These are phyloP conservation scores for Lagodon rhomboides DNA, from an alignment of 2,797 vertebrate species.

Conservation along the genomic window DNA sequence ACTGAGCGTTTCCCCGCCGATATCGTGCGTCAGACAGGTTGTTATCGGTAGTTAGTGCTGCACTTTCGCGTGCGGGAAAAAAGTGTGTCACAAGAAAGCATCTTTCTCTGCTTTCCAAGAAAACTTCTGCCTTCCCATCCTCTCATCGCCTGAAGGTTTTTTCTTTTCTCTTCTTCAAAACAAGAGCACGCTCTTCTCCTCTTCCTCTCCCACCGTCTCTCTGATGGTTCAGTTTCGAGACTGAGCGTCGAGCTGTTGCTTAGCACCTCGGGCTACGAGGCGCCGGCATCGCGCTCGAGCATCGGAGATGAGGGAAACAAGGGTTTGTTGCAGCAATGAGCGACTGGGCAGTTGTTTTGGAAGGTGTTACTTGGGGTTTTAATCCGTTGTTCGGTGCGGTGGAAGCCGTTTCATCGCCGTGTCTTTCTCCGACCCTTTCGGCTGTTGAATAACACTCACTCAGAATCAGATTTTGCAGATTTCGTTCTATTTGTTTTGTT, in stretches of 20 bases:
- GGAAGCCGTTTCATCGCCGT: slow-evolving; percentile 5
- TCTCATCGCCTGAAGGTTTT: slow-evolving; percentile 60
- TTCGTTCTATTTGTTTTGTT: background rate
- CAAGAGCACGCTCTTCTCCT: slow-evolving; percentile 49
- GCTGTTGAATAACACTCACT: slow-evolving; percentile 1
- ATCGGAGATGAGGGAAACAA: slow-evolving; percentile 23
- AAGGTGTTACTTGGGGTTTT: slow-evolving; percentile 28
- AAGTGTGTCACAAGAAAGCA: slow-evolving; percentile 12
- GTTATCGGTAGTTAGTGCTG: background rate
- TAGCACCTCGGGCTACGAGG: slow-evolving; percentile 59
- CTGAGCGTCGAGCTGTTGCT: slow-evolving; percentile 53
- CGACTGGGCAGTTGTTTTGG: slow-evolving; percentile 32
- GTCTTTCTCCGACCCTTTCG: slow-evolving; percentile 20
- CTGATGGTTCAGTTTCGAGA: slow-evolving; percentile 56
- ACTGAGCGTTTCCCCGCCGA: background rate
- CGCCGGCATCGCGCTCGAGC: slow-evolving; percentile 17
- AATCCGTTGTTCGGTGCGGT: slow-evolving; percentile 11
- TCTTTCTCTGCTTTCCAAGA: slow-evolving; percentile 63
- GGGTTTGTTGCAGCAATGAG: slow-evolving; percentile 26
- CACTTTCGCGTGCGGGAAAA: background rate
- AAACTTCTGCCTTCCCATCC: slow-evolving; percentile 59
- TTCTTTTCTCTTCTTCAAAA: slow-evolving; percentile 36
- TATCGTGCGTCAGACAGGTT: slow-evolving; percentile 18
- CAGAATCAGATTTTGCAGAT: slow-evolving; percentile 5
- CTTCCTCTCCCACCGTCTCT: slow-evolving; percentile 19